Evolutionary conservation across 2,888 invertebrate genomes (phyloP), one percentile per base, ranked within the genome.

Genomic region (Thelaira solivaga): DNA sequence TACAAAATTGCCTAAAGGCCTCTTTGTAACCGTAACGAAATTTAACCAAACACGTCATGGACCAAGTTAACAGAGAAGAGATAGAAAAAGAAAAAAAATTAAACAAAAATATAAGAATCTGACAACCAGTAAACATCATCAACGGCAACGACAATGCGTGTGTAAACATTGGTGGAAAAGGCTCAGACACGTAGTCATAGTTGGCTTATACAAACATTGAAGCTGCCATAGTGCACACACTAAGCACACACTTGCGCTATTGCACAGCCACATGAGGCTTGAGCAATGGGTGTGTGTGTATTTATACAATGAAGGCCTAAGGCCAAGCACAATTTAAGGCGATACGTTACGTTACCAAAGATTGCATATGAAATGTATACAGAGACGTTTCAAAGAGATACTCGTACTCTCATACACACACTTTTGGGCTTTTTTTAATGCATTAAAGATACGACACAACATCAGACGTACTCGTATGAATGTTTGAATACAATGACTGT

Each of bases 71-170:
- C n/a, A 61, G 59, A 69, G 69, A 64, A 64, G 26, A 4, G 26
- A 26, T 4, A 26, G 26, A 26, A 26, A 26, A 6, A 26, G 26
- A 26, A 65, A 39, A 26, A n/a, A n/a, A n/a, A n/a, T n/a, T n/a
- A n/a, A n/a, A n/a, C n/a, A n/a, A n/a, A n/a, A n/a, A n/a, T n/a
- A 49, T 11, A 26, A 39, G 62, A 64, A 16, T 47, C 39, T 53
- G 74, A 71, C 78, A 74, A 74, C 55, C 74, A 78, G 69, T 69
- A 67, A 78, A 74, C 61, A 74, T 74, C 69, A 74, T 59, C 74
- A 73, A 45, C 68, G 64, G 53, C 64, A 59, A 51, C 39, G 45
- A n/a, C n/a, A n/a, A 78, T 78, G 78, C 74, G 65, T 77, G 68
- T 71, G 65, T 45, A 71, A 78, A 78, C 78, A 78, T 65, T 45